Percentiles rank a stretch among this genome's conserved stretches.
phyloP scores from a whole-genome alignment of 2,888 invertebrate species.

The Lapara coniferarum region DNA sequence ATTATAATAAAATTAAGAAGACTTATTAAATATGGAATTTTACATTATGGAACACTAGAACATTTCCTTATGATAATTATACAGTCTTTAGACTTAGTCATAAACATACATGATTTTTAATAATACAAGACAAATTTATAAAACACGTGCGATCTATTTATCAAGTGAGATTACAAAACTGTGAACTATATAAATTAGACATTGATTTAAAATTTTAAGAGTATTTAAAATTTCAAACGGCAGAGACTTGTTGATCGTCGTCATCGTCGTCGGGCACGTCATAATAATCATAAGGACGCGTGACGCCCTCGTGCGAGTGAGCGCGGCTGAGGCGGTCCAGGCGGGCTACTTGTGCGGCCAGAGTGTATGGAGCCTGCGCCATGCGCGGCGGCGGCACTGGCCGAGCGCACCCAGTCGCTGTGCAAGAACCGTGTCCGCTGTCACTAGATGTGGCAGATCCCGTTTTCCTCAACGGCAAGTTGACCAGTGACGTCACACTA shows the following conservation, averaged over 20 bases:
- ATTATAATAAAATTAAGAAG: slow-evolving; percentile 64
- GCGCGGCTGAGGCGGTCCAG: slow-evolving; percentile 91
- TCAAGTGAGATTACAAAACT: slow-evolving; percentile 80
- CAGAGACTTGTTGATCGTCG: slow-evolving; percentile 81
- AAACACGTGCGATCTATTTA: slow-evolving; percentile 79
- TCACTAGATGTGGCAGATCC: slow-evolving; percentile 96
- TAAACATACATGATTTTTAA: slow-evolving; percentile 73
- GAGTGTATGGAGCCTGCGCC: slow-evolving; percentile 92
- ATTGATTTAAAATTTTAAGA: slow-evolving; percentile 55
- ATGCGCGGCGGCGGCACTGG: slow-evolving; percentile 88
- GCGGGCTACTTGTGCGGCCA: slow-evolving; percentile 93
- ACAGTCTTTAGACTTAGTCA: slow-evolving; percentile 82
- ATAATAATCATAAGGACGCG: slow-evolving; percentile 89
- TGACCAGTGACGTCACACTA: slow-evolving; percentile 96
- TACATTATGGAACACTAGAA: slow-evolving; percentile 81
- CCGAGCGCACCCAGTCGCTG: slow-evolving; percentile 72
- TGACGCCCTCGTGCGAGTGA: slow-evolving; percentile 94
- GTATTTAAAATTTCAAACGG: slow-evolving; percentile 73
- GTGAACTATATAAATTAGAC: slow-evolving; percentile 77
- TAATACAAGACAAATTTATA: slow-evolving; percentile 69
- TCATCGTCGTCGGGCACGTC: slow-evolving; percentile 79
- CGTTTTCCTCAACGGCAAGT: slow-evolving; percentile 94
- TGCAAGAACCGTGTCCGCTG: slow-evolving; percentile 93
- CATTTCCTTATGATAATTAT: slow-evolving; percentile 76
- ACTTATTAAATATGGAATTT: slow-evolving; percentile 73